phyloP scores from a whole-genome alignment of 2,888 invertebrate genomes.

The Tetragonisca angustula region DNA sequence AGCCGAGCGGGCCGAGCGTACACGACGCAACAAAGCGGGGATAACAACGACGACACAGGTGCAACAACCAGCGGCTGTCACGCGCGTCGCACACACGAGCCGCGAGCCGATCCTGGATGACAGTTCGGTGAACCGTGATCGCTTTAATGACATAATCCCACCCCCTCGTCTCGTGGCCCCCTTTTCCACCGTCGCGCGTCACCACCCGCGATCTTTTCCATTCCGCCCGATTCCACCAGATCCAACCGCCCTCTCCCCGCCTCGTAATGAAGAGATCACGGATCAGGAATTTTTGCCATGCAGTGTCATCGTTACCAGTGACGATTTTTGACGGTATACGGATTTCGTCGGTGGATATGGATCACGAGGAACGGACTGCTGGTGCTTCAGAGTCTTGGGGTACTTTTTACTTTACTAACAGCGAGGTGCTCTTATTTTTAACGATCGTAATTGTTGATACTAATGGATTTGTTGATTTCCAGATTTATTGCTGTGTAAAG shows the following conservation, averaged over 20 bases:
- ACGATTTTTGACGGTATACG: not conserved
- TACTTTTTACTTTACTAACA: too few relatives aligned
- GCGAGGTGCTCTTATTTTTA: too few relatives aligned
- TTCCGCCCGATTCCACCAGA: not conserved
- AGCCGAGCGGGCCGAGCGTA: constrained; percentile 52
- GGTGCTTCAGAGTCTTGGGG: too few relatives aligned
- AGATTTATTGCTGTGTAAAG: too few relatives aligned
- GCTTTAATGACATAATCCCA: constrained; percentile 74
- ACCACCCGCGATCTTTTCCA: constrained; percentile 3
- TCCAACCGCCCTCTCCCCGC: too few relatives aligned
- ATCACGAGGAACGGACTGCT: not conserved
- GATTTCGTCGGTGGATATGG: not conserved
- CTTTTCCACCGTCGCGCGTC: not conserved
- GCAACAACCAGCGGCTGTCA: constrained; percentile 54
- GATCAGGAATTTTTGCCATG: not conserved
- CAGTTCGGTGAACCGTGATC: constrained; percentile 73
- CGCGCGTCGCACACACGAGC: constrained; percentile 60
- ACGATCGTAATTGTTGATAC: too few relatives aligned
- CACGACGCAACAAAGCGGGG: constrained; percentile 65
- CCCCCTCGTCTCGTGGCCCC: constrained; percentile 16
- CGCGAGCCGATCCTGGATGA: constrained; percentile 70
- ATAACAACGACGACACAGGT: constrained; percentile 69
- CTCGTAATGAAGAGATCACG: not conserved
- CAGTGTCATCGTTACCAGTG: not conserved
- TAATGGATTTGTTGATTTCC: too few relatives aligned